Percentiles rank a stretch among this genome's conserved stretches.
phyloP scores from a whole-genome alignment of 2,113 vertebrate species.

The Chunga burmeisteri region DNA sequence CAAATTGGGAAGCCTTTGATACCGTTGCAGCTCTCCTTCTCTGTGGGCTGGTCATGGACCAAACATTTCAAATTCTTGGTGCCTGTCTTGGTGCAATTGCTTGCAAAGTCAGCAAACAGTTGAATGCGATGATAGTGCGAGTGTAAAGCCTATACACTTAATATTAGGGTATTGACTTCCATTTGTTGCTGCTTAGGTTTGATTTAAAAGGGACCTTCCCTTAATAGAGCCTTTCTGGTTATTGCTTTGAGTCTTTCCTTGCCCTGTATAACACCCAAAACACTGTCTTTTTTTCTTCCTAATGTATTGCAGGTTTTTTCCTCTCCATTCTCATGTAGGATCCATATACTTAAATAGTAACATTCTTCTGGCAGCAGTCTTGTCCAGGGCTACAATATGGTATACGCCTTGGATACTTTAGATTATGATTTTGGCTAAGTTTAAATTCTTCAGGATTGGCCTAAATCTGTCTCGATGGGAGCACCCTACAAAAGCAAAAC shows the following conservation, averaged over 20 bases:
- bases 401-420: neutral
- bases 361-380: neutral
- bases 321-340: neutral
- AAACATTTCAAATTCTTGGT: neutral
- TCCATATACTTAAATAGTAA: neutral
- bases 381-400: neutral
- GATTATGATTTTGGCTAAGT: neutral
- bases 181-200: constrained; percentile 12
- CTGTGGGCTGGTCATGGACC: neutral
- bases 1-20: neutral
- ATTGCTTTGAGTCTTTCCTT: neutral
- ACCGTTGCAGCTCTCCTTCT: neutral
- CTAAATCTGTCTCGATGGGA: neutral
- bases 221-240: neutral
- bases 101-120: neutral
- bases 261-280: neutral
- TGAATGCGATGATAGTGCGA: neutral
- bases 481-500: neutral
- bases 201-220: neutral
- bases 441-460: neutral
- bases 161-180: neutral
- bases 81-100: neutral
- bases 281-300: neutral
- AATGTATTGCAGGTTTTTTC: neutral
- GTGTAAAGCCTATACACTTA: neutral